These are phyloP conservation scores for Amphilophus citrinellus DNA, from an alignment of 2,113 vertebrate species.

Conservation along the genomic window DNA sequence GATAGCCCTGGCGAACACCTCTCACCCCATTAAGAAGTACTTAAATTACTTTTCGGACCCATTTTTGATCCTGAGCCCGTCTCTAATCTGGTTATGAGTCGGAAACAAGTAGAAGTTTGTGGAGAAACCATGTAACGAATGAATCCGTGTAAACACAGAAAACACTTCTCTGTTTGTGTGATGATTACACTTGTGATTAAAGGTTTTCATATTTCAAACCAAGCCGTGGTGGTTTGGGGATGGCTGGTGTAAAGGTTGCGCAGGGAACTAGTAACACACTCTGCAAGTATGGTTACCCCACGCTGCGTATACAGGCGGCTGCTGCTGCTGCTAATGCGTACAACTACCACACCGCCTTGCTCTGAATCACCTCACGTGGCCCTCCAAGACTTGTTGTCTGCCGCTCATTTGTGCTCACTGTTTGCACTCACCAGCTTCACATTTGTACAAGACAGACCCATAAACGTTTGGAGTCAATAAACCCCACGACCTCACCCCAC, in stretches of 20 bases:
- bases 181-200: not conserved
- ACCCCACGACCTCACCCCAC: not conserved
- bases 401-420: constrained; percentile 23
- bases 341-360: not conserved
- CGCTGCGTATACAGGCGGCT: not conserved
- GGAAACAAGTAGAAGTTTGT: not conserved
- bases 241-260: not conserved
- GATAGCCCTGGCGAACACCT: too few species aligned
- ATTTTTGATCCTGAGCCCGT: not conserved
- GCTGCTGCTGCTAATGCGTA: not conserved
- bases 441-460: constrained; percentile 46
- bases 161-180: not conserved
- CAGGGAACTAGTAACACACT: constrained; percentile 9
- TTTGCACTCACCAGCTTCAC: constrained; percentile 35
- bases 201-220: not conserved
- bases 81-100: not conserved
- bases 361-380: constrained; percentile 43
- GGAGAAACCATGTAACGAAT: not conserved
- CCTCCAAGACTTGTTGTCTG: constrained; percentile 17
- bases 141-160: not conserved
- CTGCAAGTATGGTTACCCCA: constrained; percentile 18
- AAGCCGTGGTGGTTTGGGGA: not conserved
- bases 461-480: constrained; percentile 46
- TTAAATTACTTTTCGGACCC: too few species aligned
- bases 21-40: too few species aligned